A percentile compares a stretch with the other conserved stretches of the same genome.
These are phyloP conservation scores for Cyanocitta stelleri DNA, from an alignment of 2,113 vertebrate genomes.

Conservation along the genomic window DNA sequence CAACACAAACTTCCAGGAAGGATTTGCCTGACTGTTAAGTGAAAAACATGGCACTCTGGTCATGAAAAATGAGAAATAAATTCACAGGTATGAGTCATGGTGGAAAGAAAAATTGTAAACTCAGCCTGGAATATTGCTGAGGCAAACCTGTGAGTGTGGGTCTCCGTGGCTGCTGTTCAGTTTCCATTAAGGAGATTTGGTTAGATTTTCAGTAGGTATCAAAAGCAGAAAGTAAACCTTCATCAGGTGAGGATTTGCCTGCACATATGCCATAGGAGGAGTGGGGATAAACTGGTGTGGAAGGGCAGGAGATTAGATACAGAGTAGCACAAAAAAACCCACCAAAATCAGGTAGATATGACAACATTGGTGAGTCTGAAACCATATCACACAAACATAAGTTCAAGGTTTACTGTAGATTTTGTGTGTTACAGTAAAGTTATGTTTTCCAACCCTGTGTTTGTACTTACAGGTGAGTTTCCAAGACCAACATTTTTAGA, in stretches of 20 bases:
- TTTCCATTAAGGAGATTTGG: not conserved
- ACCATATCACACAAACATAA: not conserved
- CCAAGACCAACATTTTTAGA: slow-evolving; percentile 25
- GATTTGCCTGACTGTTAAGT: slow-evolving; percentile 14
- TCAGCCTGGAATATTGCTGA: not conserved
- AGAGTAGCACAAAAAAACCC: not conserved
- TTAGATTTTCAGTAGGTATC: not conserved
- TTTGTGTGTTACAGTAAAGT: not conserved
- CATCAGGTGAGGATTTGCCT: not conserved
- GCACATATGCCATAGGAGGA: not conserved
- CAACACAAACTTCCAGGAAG: slow-evolving; percentile 30
- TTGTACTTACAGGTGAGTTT: not conserved
- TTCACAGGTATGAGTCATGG: slow-evolving; percentile 19
- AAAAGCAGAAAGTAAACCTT: not conserved
- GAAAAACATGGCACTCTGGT: slow-evolving; percentile 23
- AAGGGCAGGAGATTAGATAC: not conserved
- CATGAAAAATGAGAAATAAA: slow-evolving; percentile 34
- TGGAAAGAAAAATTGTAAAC: slow-evolving; percentile 23
- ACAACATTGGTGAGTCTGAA: not conserved
- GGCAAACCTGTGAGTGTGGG: not conserved
- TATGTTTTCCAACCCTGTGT: not conserved
- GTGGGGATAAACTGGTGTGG: not conserved
- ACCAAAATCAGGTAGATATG: not conserved
- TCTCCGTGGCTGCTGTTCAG: not conserved
- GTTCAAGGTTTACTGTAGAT: not conserved